Percentiles rank a stretch among this genome's conserved stretches.
These are phyloP conservation scores for Otolemur garnettii DNA, from an alignment of 2,113 vertebrate genomes.

Conservation along the genomic window DNA sequence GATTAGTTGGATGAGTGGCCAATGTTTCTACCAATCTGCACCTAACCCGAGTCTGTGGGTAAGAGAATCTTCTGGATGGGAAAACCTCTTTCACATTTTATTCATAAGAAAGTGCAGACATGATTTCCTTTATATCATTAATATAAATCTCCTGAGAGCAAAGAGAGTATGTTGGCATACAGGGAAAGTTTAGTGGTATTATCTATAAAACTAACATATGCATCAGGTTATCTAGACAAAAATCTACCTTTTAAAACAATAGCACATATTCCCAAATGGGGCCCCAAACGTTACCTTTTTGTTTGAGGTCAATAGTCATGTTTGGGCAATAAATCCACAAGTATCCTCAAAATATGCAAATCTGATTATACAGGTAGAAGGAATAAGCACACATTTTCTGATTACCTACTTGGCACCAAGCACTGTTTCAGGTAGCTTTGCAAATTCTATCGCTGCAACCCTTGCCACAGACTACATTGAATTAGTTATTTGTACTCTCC, in stretches of 20 bases:
- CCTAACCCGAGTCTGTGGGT: neutral
- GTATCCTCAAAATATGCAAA: constrained; percentile 16
- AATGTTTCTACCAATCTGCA: neutral
- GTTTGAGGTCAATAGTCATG: neutral
- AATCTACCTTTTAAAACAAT: constrained; percentile 26
- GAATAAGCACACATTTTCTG: neutral
- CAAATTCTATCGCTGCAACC: neutral
- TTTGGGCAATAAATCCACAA: constrained; percentile 34
- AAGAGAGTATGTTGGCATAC: neutral
- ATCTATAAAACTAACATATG: constrained; percentile 19
- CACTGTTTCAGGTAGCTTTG: constrained; percentile 41
- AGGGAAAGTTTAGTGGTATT: neutral
- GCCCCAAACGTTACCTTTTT: neutral
- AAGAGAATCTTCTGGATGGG: neutral
- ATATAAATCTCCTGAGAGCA: constrained; percentile 7
- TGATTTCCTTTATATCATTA: neutral
- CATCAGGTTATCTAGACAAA: neutral
- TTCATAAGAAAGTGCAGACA: neutral
- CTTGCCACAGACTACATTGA: constrained; percentile 25
- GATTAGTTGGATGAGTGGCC: neutral
- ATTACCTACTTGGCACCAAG: neutral
- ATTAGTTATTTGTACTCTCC: constrained; percentile 53
- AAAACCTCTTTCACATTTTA: constrained; percentile 37
- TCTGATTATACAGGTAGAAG: neutral
- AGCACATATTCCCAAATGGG: neutral